A percentile compares a stretch with the other conserved stretches of the same genome.
Conservation (phyloP, 2,113 vertebrate species). For the Chaetorhynchus papuensis region DNA sequence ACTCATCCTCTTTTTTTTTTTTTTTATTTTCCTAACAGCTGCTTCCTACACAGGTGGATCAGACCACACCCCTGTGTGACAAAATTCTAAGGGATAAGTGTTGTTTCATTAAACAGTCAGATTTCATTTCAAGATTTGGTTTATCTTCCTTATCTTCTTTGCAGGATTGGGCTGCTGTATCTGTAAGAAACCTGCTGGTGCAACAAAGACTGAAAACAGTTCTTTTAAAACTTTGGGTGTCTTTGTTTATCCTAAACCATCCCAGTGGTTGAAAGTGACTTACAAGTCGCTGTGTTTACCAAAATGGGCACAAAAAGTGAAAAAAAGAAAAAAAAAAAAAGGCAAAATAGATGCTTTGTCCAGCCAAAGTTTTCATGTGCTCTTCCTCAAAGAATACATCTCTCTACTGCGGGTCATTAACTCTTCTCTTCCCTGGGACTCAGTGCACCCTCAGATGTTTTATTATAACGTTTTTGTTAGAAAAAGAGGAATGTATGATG, state of each 20-base stretch:
- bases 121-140: neutral
- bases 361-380: neutral
- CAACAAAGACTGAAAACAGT: neutral
- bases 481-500: neutral
- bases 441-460: neutral
- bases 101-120: neutral
- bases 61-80: neutral
- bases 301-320: neutral
- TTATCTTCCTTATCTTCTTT: neutral
- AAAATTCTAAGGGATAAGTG: neutral
- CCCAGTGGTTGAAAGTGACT: neutral
- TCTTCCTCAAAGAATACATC: neutral
- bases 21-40: neutral
- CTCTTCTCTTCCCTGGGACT: neutral
- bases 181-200: neutral
- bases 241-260: neutral
- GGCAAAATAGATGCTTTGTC: neutral
- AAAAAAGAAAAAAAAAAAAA: neutral
- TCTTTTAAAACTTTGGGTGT: neutral
- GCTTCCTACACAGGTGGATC: neutral
- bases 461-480: neutral
- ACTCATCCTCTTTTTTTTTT: neutral
- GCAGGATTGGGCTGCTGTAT: neutral
- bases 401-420: neutral
- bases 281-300: neutral